Evolutionary conservation across 2,797 vertebrate genomes (phyloP).

Genomic region (Pyrocephalus nanus): DNA sequence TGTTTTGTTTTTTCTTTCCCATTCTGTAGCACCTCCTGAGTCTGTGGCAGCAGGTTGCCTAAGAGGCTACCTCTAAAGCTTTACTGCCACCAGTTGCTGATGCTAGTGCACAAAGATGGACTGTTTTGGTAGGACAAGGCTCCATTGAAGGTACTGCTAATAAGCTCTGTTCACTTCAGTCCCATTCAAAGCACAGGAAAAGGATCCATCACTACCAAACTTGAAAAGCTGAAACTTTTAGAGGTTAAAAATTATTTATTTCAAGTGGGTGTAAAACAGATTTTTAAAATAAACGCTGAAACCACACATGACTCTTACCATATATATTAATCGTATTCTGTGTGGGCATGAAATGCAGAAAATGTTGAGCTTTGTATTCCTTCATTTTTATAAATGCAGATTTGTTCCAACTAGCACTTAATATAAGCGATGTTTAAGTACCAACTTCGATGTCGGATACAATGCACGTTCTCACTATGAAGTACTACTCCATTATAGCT

Average conservation of each 20-base stretch:
- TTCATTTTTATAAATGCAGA: neutral
- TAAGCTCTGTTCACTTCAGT: constrained; percentile 40
- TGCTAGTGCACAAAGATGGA: constrained; percentile 40
- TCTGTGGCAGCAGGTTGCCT: constrained; percentile 50
- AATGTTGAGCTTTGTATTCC: neutral
- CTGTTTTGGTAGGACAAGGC: constrained; percentile 67
- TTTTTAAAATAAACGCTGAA: constrained; percentile 59
- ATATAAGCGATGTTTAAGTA: neutral
- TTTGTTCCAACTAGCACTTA: neutral
- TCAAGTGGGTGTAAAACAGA: constrained; percentile 7
- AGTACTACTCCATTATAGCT: neutral
- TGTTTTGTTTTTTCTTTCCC: neutral
- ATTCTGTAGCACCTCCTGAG: neutral
- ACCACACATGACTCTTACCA: neutral
- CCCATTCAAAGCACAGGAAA: constrained; percentile 42
- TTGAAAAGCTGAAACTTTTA: constrained; percentile 45
- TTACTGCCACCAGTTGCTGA: neutral
- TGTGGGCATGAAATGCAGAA: neutral
- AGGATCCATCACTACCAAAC: constrained; percentile 31
- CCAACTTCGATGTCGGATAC: neutral
- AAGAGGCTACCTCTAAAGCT: constrained; percentile 33
- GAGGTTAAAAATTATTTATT: constrained; percentile 18
- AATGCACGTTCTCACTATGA: neutral
- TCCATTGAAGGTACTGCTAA: constrained; percentile 60
- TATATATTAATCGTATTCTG: constrained; percentile 13